Evolutionary conservation across 2,888 invertebrate species (phyloP).

Genomic region (Glaucopsyche alexis): DNA sequence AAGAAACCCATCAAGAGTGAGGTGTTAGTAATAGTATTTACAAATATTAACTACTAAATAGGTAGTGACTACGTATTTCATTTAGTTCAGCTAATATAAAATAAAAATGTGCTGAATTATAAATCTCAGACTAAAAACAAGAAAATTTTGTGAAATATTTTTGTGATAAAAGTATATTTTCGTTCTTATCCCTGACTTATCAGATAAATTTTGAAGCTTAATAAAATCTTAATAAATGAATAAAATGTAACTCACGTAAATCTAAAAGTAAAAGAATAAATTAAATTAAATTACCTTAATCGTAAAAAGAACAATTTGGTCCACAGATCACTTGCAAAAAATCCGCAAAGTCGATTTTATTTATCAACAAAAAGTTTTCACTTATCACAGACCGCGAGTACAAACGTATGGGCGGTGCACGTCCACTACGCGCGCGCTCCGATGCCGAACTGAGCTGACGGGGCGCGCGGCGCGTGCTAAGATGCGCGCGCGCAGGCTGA

Average conservation of each 20-base stretch:
- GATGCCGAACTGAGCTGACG: conserved; percentile 49
- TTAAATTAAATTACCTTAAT: conserved; percentile 30
- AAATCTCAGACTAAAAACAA: not conserved
- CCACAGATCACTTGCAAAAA: conserved; percentile 25
- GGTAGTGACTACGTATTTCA: no score
- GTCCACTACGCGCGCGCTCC: conserved; percentile 45
- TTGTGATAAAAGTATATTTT: not conserved
- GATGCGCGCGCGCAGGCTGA: conserved; percentile 52
- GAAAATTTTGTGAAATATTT: not conserved
- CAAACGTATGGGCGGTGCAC: not conserved
- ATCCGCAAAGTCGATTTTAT: conserved; percentile 21
- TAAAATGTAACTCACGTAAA: not conserved
- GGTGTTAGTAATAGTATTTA: no score
- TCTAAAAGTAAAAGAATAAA: not conserved
- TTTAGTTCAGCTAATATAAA: not conserved
- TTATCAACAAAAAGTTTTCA: conserved; percentile 16
- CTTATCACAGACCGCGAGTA: conserved; percentile 15
- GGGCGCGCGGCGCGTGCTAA: conserved; percentile 35
- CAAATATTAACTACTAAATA: no score
- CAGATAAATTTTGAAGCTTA: not conserved
- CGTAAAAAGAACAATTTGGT: conserved; percentile 33
- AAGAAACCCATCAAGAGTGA: not conserved
- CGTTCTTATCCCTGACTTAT: not conserved
- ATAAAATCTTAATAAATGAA: not conserved
- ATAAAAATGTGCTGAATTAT: not conserved